These are phyloP conservation scores for Thaumatotibia leucotreta DNA, from an alignment of 1,140 invertebrate species.

Conservation along the genomic window DNA sequence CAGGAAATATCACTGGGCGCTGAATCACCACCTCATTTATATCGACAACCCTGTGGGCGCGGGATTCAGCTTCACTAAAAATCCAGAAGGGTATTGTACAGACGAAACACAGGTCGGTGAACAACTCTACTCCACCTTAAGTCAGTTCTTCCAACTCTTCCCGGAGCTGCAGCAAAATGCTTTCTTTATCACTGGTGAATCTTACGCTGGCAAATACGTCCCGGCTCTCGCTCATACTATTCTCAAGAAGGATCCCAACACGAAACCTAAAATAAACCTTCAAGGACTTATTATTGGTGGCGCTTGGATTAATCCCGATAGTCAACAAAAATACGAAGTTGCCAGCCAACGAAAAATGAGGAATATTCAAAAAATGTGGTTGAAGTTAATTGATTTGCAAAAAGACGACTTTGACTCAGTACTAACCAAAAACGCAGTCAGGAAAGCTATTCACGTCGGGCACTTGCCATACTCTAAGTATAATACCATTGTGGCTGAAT, in stretches of 20 bases:
- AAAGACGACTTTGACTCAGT: background rate
- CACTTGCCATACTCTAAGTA: background rate
- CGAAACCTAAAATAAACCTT: background rate
- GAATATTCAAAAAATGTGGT: no score
- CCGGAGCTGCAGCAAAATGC: conserved; percentile 76
- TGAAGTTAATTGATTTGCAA: no score
- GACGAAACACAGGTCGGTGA: conserved; percentile 79
- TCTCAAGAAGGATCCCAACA: background rate
- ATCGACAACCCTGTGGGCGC: conserved; percentile 90
- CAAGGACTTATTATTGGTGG: background rate
- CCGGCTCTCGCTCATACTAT: background rate
- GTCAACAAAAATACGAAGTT: background rate
- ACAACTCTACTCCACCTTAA: conserved; percentile 72
- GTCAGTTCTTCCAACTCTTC: conserved; percentile 80
- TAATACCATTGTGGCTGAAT: background rate
- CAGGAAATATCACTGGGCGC: conserved; percentile 82
- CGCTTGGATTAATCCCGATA: background rate
- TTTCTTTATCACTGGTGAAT: conserved; percentile 52
- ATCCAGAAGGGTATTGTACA: conserved; percentile 76
- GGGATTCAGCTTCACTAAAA: conserved; percentile 81
- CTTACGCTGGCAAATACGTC: background rate
- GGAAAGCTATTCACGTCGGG: background rate
- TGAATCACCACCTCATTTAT: conserved; percentile 82
- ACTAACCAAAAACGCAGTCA: background rate
- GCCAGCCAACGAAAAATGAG: no score